Evolutionary conservation across 2,888 invertebrate genomes (phyloP), one percentile per base, ranked within the genome.

Genomic region (Melieria picta): DNA sequence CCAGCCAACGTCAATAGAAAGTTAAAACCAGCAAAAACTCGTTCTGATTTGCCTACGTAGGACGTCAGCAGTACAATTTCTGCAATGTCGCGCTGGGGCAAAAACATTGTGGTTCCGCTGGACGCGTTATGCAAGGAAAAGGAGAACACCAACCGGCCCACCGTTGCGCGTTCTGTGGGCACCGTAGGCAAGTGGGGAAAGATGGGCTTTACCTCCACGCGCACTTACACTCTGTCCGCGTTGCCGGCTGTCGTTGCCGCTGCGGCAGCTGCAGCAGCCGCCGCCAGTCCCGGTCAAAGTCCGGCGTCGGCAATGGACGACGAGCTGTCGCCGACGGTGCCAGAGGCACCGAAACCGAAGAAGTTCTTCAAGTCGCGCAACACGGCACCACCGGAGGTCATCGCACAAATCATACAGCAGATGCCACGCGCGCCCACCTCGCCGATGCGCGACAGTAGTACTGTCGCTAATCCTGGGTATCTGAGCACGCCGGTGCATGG

Each of bases 161-260:
- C 94, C 67, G 95, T 95, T 69, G 94, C 96, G 66, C 92, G 95
- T 78, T 95, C 96, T 47, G 94, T 96, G 78, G 96, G 96, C 76
- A 95, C 94, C 48, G 93, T 96, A 78, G 96, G 96, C 79, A 94
- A 96, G 89, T 97, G 96, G 96, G 96, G 96, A 79, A 94, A 95
- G 86, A 96, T 96, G 82, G 95, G 96, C 76, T 96, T 96, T 87
- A 96, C 96, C 43, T 96, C 96, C 4, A 93, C 96, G 75, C 90
- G 96, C 81, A 95, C 87, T 4, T 86, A 86, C 70, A 81, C 85
- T 4, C 76, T 86, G 60, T 82, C 86, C 30, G 81, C 83, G 11
- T 72, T 84, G 62, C 83, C 85, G 62, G 80, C 80, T 1, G 82
- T 82, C 71, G 78, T 78, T 43, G 74, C 74, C 7, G 79, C 78